Evolutionary conservation across 2,888 invertebrate genomes (phyloP).

Genomic region (Drosophila longiperda): DNA sequence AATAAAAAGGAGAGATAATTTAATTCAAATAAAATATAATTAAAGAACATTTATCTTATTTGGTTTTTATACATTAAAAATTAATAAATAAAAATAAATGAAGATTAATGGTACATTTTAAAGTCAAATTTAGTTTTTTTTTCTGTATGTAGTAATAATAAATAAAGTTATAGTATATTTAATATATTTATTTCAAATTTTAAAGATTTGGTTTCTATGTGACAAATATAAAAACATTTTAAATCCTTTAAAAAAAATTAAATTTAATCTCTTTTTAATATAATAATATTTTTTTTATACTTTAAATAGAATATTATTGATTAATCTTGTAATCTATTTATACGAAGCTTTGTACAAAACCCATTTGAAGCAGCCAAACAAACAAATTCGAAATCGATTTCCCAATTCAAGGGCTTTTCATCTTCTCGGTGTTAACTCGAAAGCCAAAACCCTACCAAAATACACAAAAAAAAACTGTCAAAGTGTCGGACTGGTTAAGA

Average conservation of each 20-base stretch:
- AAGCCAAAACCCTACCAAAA: neutral
- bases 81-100: neutral
- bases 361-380: slow-evolving; percentile 15
- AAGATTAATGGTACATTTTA: neutral
- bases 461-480: slow-evolving; percentile 49
- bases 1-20: neutral
- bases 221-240: neutral
- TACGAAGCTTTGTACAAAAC: slow-evolving; percentile 10
- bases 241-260: neutral
- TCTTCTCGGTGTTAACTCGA: slow-evolving; percentile 31
- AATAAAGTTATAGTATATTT: no score
- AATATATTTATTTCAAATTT: neutral
- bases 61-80: neutral
- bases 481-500: slow-evolving; percentile 41
- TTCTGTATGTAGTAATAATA: neutral
- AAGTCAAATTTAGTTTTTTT: neutral
- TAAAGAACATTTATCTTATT: neutral
- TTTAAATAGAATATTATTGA: slow-evolving; percentile 14
- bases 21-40: neutral
- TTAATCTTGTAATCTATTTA: slow-evolving; percentile 13
- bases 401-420: slow-evolving; percentile 30
- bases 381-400: slow-evolving; percentile 51
- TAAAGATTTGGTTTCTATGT: neutral
- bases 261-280: neutral
- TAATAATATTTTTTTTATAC: slow-evolving; percentile 5